Evolutionary conservation across 2,797 vertebrate genomes (phyloP), one percentile per base, ranked within the genome.

Genomic region (Somateria mollissima): DNA sequence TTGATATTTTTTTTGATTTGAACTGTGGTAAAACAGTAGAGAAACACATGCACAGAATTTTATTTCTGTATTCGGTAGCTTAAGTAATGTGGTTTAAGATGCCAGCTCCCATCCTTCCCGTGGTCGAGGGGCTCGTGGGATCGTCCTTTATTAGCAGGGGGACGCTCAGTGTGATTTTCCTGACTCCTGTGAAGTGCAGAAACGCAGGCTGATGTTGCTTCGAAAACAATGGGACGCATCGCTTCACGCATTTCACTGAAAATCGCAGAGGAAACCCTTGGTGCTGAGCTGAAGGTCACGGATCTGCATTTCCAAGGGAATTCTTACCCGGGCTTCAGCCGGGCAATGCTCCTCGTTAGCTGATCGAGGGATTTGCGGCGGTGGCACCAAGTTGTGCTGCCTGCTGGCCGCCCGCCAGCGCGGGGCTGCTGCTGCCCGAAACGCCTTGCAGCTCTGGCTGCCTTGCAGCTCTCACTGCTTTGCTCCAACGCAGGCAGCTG

Each of bases 351-450:
- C 93, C 97, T 97, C 90, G 54, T 96, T 96, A 98, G 97, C 97
- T 81, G 96, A 92, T 95, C 97, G 84, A 96, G 95, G 95, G 92
- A 97, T 98, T 98, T 98, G 97, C 97, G 94, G 97, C 96, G 96
- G 97, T 95, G 96, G 96, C 98, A 97, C 93, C 97, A 97, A 97
- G 97, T 98, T 97, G 97, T 96, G 94, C 95, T 90, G 97, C 95
- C 94, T 88, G 96, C 97, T 98, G 98, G 98, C 97, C 81, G 95
- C 4, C 75, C 92, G 98, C 98, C 98, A 97, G 72, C 70, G 89
- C 91, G 70, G 76, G 74, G 94, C 96, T 97, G 97, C 96, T 97
- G 97, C 95, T 85, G 94, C 94, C 93, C 43, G 73, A 95, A 95
- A 76, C 92, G 91, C 89, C 43, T 45, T 45, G 43, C 43, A 41